Evolutionary conservation across 2,113 vertebrate species (phyloP), one percentile per base, ranked within the genome.

Genomic region (Salminus brasiliensis): DNA sequence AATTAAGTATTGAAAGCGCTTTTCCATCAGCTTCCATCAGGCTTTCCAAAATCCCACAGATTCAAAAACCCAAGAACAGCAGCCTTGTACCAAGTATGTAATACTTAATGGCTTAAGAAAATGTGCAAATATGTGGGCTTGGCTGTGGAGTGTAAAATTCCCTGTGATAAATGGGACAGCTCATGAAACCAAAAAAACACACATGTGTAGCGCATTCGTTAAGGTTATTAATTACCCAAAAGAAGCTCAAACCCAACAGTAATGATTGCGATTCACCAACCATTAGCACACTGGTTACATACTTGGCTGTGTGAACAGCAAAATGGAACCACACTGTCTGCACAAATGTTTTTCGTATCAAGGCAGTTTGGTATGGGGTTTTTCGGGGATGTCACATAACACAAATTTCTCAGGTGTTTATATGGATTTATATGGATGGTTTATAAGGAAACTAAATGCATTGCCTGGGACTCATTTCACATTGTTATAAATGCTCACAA

Each of bases 291-390:
- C 30, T 70, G 34, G 36, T n/a, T 47, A 27, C 25, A 59, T 30
- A 9, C 13, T 71, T 34, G n/a, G 30, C 59, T 32, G 3, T 5
- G 3, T 32, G 10, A 29, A 49, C 15, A 16, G 27, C n/a, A 6
- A n/a, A 41, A 13, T 27, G 39, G 16, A 60, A 59, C 36, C 23
- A 49, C 15, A 39, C 68, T 79, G 15, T 71, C 39, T 32, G 53
- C 36, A 25, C 57, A 55, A 47, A 59, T 55, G 39, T 55, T 73
- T 72, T 73, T 27, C 57, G 63, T 74, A 60, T 72, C 41, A 78
- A 29, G 29, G 39, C 29, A 63, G 60, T 30, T 47, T 45, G 12
- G 25, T 0, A 6, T 27, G 39, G 16, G 30, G n/a, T n/a, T n/a
- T n/a, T n/a, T n/a, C 30, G n/a, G 39, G 55, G 29, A 65, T 29